phyloP scores from a whole-genome alignment of 2,888 invertebrate genomes.

The Parapristionchus giblindavisi region DNA sequence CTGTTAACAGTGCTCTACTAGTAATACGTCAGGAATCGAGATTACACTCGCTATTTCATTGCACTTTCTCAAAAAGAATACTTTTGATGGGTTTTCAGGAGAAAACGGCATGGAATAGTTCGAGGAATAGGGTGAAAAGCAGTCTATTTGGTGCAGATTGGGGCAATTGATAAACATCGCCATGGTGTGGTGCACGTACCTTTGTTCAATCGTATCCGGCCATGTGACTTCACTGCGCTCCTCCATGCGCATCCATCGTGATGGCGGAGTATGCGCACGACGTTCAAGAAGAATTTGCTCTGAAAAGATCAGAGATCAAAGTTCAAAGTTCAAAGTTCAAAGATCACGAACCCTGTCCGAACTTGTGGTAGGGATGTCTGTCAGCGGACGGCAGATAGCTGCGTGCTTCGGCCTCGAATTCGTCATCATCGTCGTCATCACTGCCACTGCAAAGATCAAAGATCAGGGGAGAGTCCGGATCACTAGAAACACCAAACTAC shows the following conservation, averaged over 20 bases:
- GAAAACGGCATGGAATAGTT: no score
- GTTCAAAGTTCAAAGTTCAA: conserved; percentile 3
- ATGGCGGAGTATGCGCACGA: conserved; percentile 65
- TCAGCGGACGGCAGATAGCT: conserved; percentile 40
- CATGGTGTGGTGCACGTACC: no score
- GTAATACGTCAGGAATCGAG: no score
- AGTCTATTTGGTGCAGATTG: no score
- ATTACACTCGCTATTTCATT: no score
- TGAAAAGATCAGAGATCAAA: conserved; percentile 31
- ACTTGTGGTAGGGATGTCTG: conserved; percentile 51
- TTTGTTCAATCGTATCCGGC: conserved; percentile 47
- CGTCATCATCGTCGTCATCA: conserved; percentile 48
- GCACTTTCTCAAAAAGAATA: no score
- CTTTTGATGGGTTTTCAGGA: no score
- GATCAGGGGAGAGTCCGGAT: not conserved
- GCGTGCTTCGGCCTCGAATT: conserved; percentile 38
- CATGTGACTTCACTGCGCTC: conserved; percentile 43
- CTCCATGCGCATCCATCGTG: conserved; percentile 59
- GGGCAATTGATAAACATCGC: no score
- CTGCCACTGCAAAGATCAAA: conserved; percentile 30
- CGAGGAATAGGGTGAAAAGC: no score
- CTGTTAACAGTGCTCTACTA: no score
- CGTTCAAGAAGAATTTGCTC: conserved; percentile 66
- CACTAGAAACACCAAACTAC: not conserved
- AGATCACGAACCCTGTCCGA: conserved; percentile 55